Evolutionary conservation across 2,797 vertebrate species (phyloP).

Genomic region (Acipenser ruthenus): DNA sequence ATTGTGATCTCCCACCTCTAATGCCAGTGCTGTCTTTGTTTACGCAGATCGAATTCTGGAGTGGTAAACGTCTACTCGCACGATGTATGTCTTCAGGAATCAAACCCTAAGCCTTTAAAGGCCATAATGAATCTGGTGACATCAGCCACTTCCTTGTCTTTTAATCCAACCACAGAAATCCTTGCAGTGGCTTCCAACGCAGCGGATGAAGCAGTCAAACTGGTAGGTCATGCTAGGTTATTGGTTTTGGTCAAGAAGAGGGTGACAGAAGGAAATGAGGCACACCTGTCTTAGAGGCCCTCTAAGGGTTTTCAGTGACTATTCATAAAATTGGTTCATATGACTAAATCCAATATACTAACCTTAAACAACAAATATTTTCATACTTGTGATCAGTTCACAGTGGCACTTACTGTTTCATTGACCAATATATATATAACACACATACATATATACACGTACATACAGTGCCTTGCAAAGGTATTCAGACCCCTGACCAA

Average conservation of each 20-base stretch:
- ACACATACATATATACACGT: too few relatives aligned
- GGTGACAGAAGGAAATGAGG: slow-evolving; percentile 1
- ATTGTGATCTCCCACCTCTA: too few relatives aligned
- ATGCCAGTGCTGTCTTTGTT: slow-evolving; percentile 4
- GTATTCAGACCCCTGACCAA: too few relatives aligned
- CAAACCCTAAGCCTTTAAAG: slow-evolving; percentile 73
- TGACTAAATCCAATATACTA: too few relatives aligned
- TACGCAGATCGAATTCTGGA: slow-evolving; percentile 76
- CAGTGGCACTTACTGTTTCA: too few relatives aligned
- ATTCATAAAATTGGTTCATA: background rate
- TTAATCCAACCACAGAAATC: slow-evolving; percentile 80
- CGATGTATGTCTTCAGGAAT: slow-evolving; percentile 66
- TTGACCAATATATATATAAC: too few relatives aligned
- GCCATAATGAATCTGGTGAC: slow-evolving; percentile 86
- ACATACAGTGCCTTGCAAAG: too few relatives aligned
- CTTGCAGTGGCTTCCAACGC: slow-evolving; percentile 73
- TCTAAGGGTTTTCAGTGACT: background rate
- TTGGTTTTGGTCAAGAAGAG: slow-evolving; percentile 13
- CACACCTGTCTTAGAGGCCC: too few relatives aligned
- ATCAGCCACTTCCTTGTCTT: slow-evolving; percentile 65
- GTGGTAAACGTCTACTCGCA: slow-evolving; percentile 87
- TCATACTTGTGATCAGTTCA: too few relatives aligned
- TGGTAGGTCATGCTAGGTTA: slow-evolving; percentile 58
- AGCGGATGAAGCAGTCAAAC: slow-evolving; percentile 68
- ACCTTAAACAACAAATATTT: too few relatives aligned